Base-by-base conservation (phyloP, 2,888 invertebrate genomes). In the Diloba caeruleocephala region DNA sequence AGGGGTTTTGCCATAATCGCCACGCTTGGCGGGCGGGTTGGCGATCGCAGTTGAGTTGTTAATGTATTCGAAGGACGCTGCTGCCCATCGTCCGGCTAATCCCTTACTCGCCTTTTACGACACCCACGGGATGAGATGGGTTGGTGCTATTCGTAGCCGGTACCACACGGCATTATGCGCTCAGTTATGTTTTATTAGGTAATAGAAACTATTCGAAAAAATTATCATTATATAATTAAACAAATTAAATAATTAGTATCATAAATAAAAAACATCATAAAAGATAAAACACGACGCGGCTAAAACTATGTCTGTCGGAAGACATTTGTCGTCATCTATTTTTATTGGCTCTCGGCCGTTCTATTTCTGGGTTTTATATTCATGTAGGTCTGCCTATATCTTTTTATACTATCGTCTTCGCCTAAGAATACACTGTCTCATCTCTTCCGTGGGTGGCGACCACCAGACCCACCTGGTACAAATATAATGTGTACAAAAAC, bases 371-470 rank as follows among this genome's bases (percentile, higher is more conserved):
- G 25, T 21, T 25, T 13, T 29, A 31, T 23, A 23, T 36, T 21
- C 21, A 31, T n/a, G 21, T 28, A 32, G 26, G 26, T 42, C 21
- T 41, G 14, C 4, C 4, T 13, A 33, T 14, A 3, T 23, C 5
- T 29, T 14, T 25, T 37, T 19, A 37, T 38, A 56, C 29, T 37
- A 14, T 42, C 43, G 31, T 13, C 15, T 15, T 13, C 15, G 15
- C 6, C 3, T 56, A 37, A 28, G 15, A 56, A 63, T 57, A 57
- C 44, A 17, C 3, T 17, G 44, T 21, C 21, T 29, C 29, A 17
- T 63, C 31, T 25, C 17, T 13, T 7, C 23, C 28, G 36, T 56
- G 57, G 57, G 57, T 19, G n/a, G n/a, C n/a, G n/a, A n/a, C n/a
- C n/a, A n/a, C n/a, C n/a, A n/a, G n/a, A n/a, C n/a, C n/a, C n/a